Evolutionary conservation across 2,888 invertebrate genomes (phyloP).

Genomic region (Acrobeloides nanus): DNA sequence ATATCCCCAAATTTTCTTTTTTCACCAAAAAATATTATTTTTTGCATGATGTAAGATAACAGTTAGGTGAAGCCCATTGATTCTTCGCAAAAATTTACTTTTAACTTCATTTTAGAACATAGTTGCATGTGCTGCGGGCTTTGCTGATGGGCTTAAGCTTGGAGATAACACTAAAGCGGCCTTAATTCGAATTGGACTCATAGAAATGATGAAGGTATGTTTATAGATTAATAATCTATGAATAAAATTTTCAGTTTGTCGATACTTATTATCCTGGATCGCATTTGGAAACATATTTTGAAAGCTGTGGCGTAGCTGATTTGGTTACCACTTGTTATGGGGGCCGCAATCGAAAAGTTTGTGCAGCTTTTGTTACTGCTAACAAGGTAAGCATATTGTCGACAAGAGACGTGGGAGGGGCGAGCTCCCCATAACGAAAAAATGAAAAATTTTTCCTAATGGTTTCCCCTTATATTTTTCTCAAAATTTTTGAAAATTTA

Average conservation of each 20-base stretch:
- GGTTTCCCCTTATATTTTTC: too few species aligned
- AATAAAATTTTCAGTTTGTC: slow-evolving; percentile 71
- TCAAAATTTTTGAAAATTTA: neutral
- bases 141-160: slow-evolving; percentile 84
- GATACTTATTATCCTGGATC: slow-evolving; percentile 82
- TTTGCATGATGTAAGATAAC: too few species aligned
- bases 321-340: slow-evolving; percentile 96
- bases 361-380: slow-evolving; percentile 85
- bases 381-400: slow-evolving; percentile 71
- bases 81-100: too few species aligned
- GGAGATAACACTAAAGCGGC: slow-evolving; percentile 99
- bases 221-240: neutral
- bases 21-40: too few species aligned
- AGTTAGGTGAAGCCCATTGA: too few species aligned
- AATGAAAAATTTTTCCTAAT: too few species aligned
- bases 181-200: slow-evolving; percentile 88
- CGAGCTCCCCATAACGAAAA: neutral
- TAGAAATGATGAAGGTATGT: slow-evolving; percentile 64
- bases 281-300: slow-evolving; percentile 86
- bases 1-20: too few species aligned
- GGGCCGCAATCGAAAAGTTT: slow-evolving; percentile 85
- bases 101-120: slow-evolving; percentile 68
- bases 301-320: slow-evolving; percentile 97
- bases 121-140: slow-evolving; percentile 94
- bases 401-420: too few species aligned